These are phyloP conservation scores for Acrossocheilus fasciatus DNA, from an alignment of 2,797 vertebrate genomes.

Conservation along the genomic window DNA sequence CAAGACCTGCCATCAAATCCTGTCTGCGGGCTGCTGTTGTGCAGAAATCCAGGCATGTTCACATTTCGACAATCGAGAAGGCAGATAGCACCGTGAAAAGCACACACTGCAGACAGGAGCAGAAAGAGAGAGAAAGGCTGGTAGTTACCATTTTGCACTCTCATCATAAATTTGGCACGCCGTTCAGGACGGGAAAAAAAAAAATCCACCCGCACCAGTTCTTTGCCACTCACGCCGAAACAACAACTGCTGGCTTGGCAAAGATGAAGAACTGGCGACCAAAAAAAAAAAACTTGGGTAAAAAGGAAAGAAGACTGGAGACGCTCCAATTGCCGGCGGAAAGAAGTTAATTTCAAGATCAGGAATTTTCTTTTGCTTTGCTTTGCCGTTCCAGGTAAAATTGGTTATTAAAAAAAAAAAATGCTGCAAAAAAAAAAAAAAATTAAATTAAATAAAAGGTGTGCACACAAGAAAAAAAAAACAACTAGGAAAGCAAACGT, in stretches of 20 bases:
- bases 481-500: constrained; percentile 55
- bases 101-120: constrained; percentile 72
- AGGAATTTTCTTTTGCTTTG: constrained; percentile 64
- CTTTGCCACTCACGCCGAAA: constrained; percentile 74
- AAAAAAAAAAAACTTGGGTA: constrained; percentile 68
- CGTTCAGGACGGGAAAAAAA: constrained; percentile 77
- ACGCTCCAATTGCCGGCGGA: constrained; percentile 63
- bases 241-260: constrained; percentile 78
- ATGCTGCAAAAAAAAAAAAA: not conserved
- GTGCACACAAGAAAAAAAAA: constrained; percentile 49
- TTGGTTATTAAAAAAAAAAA: constrained; percentile 55
- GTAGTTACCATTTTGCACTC: constrained; percentile 96
- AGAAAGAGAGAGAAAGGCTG: constrained; percentile 85
- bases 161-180: constrained; percentile 90
- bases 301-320: constrained; percentile 66
- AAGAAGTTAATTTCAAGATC: constrained; percentile 55
- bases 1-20: constrained; percentile 81
- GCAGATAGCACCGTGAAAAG: constrained; percentile 76
- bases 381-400: constrained; percentile 49
- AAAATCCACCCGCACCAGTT: constrained; percentile 76
- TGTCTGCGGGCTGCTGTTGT: constrained; percentile 73
- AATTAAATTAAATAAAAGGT: constrained; percentile 62
- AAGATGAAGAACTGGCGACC: constrained; percentile 67
- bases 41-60: constrained; percentile 79
- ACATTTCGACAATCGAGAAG: constrained; percentile 66